Evolutionary conservation across 2,797 vertebrate species (phyloP), one percentile per base, ranked within the genome.

Genomic region (Poeciliopsis presidionis): DNA sequence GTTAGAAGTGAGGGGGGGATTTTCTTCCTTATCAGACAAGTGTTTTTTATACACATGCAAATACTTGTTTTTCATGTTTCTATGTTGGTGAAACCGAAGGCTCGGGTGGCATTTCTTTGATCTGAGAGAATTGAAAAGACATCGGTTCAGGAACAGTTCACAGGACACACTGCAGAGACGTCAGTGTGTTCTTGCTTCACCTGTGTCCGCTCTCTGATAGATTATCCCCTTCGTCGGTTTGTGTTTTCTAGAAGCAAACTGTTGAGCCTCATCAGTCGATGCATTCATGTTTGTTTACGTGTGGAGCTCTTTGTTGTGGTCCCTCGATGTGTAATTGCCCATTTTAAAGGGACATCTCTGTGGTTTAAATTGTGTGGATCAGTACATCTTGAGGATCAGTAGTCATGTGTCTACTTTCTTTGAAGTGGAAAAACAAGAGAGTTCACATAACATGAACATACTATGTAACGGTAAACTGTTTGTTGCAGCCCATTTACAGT

Each of bases 61-160:
- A 85, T 80, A 70, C 78, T 79, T 86, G 41, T 33, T 53, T 72
- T 75, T 84, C 80, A 65, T 36, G 76, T 85, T 78, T 82, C 61
- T 85, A 83, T 86, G 72, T 73, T 51, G 85, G 80, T 85, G 82
- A 78, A 77, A 81, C 79, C 70, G 65, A 85, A 86, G 71, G 76
- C 74, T 75, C 33, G 59, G 76, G 73, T 51, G 65, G 79, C 8
- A 74, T 85, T 85, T 79, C 85, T 93, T 90, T 92, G 93, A 92
- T 92, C 80, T 91, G 49, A 36, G 80, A 82, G 78, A 41, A 46
- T 76, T 28, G 73, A 86, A 79, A 63, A 78, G 80, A 80, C 78
- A 57, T 83, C 81, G 79, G 93, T 94, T 94, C 92, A 94, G 86
- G 86, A 84, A 88, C 90, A 93, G 93, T 94, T 94, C 94, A 94